phyloP scores from a whole-genome alignment of 2,113 vertebrate genomes.

The Forbesichthys agassizii region DNA sequence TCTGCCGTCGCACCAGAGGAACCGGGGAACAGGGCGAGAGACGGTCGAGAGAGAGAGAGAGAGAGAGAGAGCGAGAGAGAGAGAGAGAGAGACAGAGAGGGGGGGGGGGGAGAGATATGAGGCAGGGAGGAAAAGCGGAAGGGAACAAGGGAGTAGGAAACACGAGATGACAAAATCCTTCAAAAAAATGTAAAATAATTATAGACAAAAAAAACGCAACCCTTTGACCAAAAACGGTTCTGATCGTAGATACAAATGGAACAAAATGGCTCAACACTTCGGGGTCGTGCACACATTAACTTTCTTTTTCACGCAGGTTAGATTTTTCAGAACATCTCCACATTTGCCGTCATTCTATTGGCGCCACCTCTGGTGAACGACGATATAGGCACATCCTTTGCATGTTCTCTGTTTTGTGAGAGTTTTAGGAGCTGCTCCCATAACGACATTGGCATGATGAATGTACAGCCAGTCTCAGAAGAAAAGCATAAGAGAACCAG shows the following conservation, averaged over 20 bases:
- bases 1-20: constrained; percentile 90
- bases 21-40: constrained; percentile 80
- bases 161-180: neutral
- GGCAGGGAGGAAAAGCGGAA: constrained; percentile 4
- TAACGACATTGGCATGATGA: too few species aligned
- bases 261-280: too few species aligned
- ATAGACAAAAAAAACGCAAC: neutral
- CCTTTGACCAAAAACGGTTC: too few species aligned
- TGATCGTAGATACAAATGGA: too few species aligned
- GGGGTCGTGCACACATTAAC: too few species aligned
- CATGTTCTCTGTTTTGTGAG: too few species aligned
- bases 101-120: constrained; percentile 53
- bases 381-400: too few species aligned
- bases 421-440: too few species aligned
- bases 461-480: neutral
- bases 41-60: constrained; percentile 61
- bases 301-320: too few species aligned
- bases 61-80: constrained; percentile 69
- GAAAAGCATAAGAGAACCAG: neutral
- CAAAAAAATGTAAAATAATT: neutral
- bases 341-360: too few species aligned
- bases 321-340: too few species aligned
- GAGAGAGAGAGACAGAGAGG: constrained; percentile 58
- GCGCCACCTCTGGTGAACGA: too few species aligned
- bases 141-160: constrained; percentile 6